Evolutionary conservation across 2,113 vertebrate genomes (phyloP).

Genomic region (Aplodontia rufa): DNA sequence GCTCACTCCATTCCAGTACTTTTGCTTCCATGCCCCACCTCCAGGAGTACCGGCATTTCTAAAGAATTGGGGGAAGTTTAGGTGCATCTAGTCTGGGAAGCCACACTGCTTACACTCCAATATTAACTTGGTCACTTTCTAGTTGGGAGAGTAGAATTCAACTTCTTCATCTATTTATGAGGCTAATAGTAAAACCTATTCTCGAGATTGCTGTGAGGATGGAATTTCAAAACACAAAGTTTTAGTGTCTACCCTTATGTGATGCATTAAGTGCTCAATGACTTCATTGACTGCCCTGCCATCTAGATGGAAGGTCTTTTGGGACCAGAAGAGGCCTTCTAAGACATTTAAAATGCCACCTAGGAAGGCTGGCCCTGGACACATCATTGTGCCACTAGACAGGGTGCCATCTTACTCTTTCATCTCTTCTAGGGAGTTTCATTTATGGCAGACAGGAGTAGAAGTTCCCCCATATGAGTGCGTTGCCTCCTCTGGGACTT

Average conservation of each 20-base stretch:
- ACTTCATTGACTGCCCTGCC: background rate
- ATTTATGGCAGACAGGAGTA: background rate
- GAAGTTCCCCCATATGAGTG: slow-evolving; percentile 29
- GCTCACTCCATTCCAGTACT: too few species aligned
- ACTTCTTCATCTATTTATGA: background rate
- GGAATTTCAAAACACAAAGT: background rate
- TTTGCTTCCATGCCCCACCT: background rate
- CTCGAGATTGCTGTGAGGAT: background rate
- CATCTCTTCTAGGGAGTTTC: background rate
- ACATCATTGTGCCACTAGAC: background rate
- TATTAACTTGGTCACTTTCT: background rate
- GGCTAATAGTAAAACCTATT: background rate
- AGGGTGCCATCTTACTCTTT: background rate
- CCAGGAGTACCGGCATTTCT: background rate
- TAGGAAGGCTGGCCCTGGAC: background rate
- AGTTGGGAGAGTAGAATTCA: background rate
- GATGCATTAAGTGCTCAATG: too few species aligned
- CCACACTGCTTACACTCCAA: background rate
- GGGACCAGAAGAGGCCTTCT: background rate
- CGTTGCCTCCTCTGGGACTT: slow-evolving; percentile 20
- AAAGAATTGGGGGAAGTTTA: background rate
- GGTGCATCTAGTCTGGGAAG: background rate
- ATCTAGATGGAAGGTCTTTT: background rate
- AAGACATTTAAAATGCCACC: background rate
- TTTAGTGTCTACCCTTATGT: background rate